A percentile compares a stretch with the other conserved stretches of the same genome.
These are phyloP conservation scores for Tringa solitaria DNA, from an alignment of 2,113 vertebrate species.

Conservation along the genomic window DNA sequence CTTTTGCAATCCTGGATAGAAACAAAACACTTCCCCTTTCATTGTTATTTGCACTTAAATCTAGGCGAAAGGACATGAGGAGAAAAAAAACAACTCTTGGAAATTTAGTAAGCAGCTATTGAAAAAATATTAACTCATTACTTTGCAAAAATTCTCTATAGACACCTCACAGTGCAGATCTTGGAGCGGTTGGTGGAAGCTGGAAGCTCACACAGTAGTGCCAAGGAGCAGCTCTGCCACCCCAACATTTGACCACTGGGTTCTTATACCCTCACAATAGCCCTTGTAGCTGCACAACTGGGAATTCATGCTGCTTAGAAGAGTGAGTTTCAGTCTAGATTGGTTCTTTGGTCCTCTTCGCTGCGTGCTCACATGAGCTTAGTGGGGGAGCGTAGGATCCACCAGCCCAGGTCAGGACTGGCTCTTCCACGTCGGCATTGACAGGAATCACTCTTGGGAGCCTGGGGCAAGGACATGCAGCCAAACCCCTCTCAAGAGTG, in stretches of 20 bases:
- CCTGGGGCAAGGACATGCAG: neutral
- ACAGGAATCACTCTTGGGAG: accelerated
- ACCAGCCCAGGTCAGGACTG: neutral
- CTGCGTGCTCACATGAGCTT: neutral
- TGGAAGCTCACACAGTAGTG: neutral
- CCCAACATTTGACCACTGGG: neutral
- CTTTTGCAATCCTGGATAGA: neutral
- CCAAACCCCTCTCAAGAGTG: neutral
- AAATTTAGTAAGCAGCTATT: neutral
- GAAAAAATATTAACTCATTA: neutral
- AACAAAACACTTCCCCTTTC: neutral
- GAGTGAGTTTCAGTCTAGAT: neutral
- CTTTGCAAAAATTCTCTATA: neutral
- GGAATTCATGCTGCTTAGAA: neutral
- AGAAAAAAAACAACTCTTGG: neutral
- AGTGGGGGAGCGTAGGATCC: accelerated
- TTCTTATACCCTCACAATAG: neutral
- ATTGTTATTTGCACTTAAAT: neutral
- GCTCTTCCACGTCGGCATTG: accelerated
- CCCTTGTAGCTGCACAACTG: neutral
- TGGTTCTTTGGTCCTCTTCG: neutral
- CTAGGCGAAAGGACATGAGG: neutral
- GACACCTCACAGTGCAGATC: neutral
- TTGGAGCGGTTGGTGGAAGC: neutral
- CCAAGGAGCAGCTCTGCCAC: neutral